phyloP scores from a whole-genome alignment of 2,113 vertebrate genomes.

The Archocentrus centrarchus region DNA sequence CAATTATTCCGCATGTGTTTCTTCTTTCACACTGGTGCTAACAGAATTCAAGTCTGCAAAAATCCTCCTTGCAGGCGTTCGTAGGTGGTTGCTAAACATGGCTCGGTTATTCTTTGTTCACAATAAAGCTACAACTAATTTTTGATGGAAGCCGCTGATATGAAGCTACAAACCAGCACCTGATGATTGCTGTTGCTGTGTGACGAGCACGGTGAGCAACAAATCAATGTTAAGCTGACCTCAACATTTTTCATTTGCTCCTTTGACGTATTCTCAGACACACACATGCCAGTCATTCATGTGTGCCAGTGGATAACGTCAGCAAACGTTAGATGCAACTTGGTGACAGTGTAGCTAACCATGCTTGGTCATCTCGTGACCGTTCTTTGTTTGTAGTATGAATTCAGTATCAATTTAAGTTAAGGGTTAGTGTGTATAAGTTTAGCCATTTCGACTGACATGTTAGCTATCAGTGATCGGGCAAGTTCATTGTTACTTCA shows the following conservation, averaged over 20 bases:
- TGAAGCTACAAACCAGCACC: not conserved
- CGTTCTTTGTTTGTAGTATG: not conserved
- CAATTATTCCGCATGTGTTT: not conserved
- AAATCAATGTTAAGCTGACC: not conserved
- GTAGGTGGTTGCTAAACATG: not conserved
- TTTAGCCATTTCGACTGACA: not conserved
- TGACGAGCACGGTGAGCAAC: not conserved
- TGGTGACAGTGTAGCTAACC: fast-evolving
- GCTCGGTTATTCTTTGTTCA: not conserved
- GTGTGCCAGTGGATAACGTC: not conserved
- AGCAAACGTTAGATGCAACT: not conserved
- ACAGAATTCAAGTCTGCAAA: not conserved
- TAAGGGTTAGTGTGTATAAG: not conserved
- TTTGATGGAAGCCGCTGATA: not conserved
- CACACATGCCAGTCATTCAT: too few species aligned
- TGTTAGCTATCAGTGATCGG: fast-evolving
- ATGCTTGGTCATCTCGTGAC: not conserved
- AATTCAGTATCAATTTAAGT: not conserved
- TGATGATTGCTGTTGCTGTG: not conserved
- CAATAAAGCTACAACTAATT: too few species aligned
- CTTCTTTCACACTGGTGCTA: not conserved
- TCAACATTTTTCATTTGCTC: not conserved
- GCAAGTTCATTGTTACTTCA: not conserved
- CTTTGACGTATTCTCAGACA: fast-evolving
- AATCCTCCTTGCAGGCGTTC: fast-evolving